Conservation (phyloP, 2,888 invertebrate genomes). For the Choreutis nemorana region DNA sequence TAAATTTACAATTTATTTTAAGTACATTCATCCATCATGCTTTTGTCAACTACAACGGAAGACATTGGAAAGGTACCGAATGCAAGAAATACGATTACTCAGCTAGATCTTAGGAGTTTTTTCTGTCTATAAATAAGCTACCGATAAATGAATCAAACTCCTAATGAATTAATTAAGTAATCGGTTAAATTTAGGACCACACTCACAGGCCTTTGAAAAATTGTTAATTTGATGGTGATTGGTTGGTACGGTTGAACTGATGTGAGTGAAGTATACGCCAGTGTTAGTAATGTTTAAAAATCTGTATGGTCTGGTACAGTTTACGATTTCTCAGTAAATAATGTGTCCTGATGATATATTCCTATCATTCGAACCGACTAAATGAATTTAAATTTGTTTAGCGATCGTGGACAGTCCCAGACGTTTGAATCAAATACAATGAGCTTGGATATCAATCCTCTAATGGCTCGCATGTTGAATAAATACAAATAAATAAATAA, state of each 20-base stretch:
- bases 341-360: slow-evolving; percentile 23
- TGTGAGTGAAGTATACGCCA: slow-evolving; percentile 62
- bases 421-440: slow-evolving; percentile 37
- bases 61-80: slow-evolving; percentile 26
- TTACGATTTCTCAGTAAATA: slow-evolving; percentile 51
- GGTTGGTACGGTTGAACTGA: slow-evolving; percentile 29
- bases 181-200: slow-evolving; percentile 44
- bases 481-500: slow-evolving; percentile 31
- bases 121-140: neutral
- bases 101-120: slow-evolving; percentile 9
- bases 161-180: slow-evolving; percentile 24
- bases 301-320: slow-evolving; percentile 52
- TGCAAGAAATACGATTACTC: slow-evolving; percentile 34
- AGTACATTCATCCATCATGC: slow-evolving; percentile 43
- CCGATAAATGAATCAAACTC: slow-evolving; percentile 5
- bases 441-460: too few species aligned
- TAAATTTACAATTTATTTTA: too few species aligned
- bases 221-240: slow-evolving; percentile 52
- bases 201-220: slow-evolving; percentile 48
- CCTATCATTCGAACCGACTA: slow-evolving; percentile 1
- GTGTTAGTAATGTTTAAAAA: slow-evolving; percentile 54
- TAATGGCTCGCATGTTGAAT: too few species aligned
- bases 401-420: slow-evolving; percentile 14
- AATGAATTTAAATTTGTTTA: too few species aligned
- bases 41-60: slow-evolving; percentile 36